Percentiles rank a stretch among this genome's conserved stretches.
Conservation (phyloP, 1,140 invertebrate species). For the Heliconius congener region DNA sequence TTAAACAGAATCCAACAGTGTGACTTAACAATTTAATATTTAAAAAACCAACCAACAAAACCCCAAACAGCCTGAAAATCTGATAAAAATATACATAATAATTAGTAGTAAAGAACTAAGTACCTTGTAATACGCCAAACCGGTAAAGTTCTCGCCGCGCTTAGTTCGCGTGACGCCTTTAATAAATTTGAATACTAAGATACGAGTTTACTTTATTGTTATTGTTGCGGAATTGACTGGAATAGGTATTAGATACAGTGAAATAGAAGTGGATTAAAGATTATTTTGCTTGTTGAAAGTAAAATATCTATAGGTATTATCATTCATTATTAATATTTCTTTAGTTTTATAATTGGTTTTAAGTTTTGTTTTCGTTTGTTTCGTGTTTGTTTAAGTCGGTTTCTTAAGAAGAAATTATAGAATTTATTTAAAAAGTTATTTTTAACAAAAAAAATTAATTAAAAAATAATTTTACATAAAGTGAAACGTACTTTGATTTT, state of each 20-base stretch:
- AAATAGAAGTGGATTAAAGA: background rate
- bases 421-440: too few relatives aligned
- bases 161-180: background rate
- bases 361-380: too few relatives aligned
- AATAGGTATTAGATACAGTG: background rate
- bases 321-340: too few relatives aligned
- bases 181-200: constrained; percentile 3
- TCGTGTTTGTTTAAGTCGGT: too few relatives aligned
- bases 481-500: too few relatives aligned
- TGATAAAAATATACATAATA: background rate
- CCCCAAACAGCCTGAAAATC: background rate
- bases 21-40: background rate
- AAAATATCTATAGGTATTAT: too few relatives aligned
- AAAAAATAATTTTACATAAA: too few relatives aligned
- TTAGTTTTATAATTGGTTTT: too few relatives aligned
- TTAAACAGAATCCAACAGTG: too few relatives aligned
- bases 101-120: background rate
- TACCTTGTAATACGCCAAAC: background rate
- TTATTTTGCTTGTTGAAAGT: too few relatives aligned
- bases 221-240: background rate
- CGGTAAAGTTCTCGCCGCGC: background rate
- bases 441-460: too few relatives aligned
- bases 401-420: too few relatives aligned
- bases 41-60: background rate
- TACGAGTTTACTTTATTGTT: constrained; percentile 7